Percentiles rank a stretch among this genome's conserved stretches.
Evolutionary conservation across 2,113 vertebrate species (phyloP).

Genomic region (Bettongia penicillata): DNA sequence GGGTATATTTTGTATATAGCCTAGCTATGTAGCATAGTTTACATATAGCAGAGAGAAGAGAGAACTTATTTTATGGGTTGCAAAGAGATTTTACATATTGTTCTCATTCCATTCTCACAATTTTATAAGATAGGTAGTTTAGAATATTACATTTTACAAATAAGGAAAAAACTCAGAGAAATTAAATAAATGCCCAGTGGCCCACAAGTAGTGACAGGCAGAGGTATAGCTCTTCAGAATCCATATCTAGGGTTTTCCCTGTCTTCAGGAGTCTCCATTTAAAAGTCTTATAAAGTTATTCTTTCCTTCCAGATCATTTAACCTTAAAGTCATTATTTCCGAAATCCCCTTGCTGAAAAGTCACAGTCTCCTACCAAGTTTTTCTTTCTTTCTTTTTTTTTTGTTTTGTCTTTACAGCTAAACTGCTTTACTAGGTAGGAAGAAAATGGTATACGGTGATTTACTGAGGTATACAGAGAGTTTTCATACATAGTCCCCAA

Average conservation of each 20-base stretch:
- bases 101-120: neutral
- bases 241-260: neutral
- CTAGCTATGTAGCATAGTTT: neutral
- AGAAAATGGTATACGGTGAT: slow-evolving; percentile 2
- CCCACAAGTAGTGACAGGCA: neutral
- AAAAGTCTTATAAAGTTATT: neutral
- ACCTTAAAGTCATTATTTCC: slow-evolving; percentile 28
- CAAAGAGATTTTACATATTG: neutral
- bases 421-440: neutral
- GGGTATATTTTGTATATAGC: neutral
- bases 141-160: neutral
- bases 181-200: neutral
- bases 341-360: neutral
- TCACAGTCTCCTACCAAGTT: neutral
- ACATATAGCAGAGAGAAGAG: neutral
- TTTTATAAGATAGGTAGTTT: neutral
- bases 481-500: neutral
- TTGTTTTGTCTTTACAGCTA: slow-evolving; percentile 11
- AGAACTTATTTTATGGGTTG: neutral
- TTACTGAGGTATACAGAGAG: neutral
- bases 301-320: neutral
- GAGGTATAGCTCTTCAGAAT: neutral
- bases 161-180: neutral
- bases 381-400: neutral
- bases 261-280: neutral